phyloP scores from a whole-genome alignment of 2,888 invertebrate genomes.

The Eurytoma californica region DNA sequence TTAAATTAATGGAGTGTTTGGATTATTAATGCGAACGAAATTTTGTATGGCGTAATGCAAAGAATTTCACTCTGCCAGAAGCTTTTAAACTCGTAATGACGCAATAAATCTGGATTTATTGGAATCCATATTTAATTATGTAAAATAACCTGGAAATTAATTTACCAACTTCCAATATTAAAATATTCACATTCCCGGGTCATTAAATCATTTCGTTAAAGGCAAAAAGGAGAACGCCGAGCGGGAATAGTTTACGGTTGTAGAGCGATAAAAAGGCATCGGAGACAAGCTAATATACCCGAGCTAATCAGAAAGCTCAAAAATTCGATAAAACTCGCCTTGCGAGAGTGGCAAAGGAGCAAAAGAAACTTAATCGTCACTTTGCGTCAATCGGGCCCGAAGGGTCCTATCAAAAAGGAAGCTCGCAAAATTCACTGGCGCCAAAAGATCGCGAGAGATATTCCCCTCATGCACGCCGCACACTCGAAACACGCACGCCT shows the following conservation, averaged over 20 bases:
- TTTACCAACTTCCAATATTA: too few species aligned
- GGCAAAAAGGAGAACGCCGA: not conserved
- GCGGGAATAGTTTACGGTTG: not conserved
- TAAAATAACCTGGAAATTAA: too few species aligned
- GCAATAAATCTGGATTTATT: too few species aligned
- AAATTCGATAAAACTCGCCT: slow-evolving; percentile 48
- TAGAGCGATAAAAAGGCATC: too few species aligned
- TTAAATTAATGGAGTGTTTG: too few species aligned
- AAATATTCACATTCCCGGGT: not conserved
- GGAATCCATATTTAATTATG: too few species aligned
- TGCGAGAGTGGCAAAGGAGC: not conserved
- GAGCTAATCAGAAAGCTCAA: slow-evolving; percentile 48
- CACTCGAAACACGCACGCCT: slow-evolving; percentile 16
- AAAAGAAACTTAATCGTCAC: slow-evolving; percentile 48
- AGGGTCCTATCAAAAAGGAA: slow-evolving; percentile 1
- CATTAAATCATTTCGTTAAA: slow-evolving; percentile 2
- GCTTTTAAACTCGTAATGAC: too few species aligned
- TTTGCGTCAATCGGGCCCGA: slow-evolving; percentile 39
- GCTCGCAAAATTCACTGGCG: slow-evolving; percentile 46
- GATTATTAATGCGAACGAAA: too few species aligned
- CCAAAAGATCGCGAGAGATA: slow-evolving; percentile 57
- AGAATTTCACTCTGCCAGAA: too few species aligned
- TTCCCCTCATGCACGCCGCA: slow-evolving; percentile 43
- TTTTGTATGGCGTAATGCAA: too few species aligned
- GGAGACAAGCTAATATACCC: slow-evolving; percentile 19